These are phyloP conservation scores for Silvanus unidentatus DNA, from an alignment of 2,888 invertebrate genomes.

Conservation along the genomic window DNA sequence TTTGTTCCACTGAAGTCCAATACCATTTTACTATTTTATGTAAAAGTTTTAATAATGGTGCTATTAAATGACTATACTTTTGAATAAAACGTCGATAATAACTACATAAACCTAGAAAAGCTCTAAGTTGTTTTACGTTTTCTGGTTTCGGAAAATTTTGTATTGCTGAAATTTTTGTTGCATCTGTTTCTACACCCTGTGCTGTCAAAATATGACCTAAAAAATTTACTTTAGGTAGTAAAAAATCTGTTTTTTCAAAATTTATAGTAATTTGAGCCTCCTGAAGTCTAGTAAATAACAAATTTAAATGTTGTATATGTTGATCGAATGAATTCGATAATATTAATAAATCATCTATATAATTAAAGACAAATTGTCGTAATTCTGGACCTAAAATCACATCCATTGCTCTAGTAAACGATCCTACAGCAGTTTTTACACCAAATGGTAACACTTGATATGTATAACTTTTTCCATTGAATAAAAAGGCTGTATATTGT, in stretches of 20 bases:
- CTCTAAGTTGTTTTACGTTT: slow-evolving; percentile 9
- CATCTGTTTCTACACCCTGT: slow-evolving; percentile 19
- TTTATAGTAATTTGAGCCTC: slow-evolving; percentile 20
- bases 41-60: slow-evolving; percentile 12
- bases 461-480: slow-evolving; percentile 6
- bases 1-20: slow-evolving; percentile 9
- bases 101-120: slow-evolving; percentile 10
- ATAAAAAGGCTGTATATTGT: slow-evolving; percentile 9
- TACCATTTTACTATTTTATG: slow-evolving; percentile 8
- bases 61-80: slow-evolving; percentile 11
- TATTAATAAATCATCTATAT: slow-evolving; percentile 31
- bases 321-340: slow-evolving; percentile 20
- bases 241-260: slow-evolving; percentile 22
- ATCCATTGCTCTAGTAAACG: slow-evolving; percentile 8
- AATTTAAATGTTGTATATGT: slow-evolving; percentile 19
- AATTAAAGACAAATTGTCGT: slow-evolving; percentile 20
- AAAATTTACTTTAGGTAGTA: slow-evolving; percentile 11
- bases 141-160: slow-evolving; percentile 10
- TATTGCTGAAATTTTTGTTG: slow-evolving; percentile 13
- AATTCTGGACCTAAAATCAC: slow-evolving; percentile 8
- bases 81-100: slow-evolving; percentile 11
- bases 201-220: slow-evolving; percentile 18
- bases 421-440: slow-evolving; percentile 10
- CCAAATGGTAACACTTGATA: slow-evolving; percentile 10
- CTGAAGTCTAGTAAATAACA: slow-evolving; percentile 16